phyloP scores from a whole-genome alignment of 2,113 vertebrate species.

The Melospiza melodia region DNA sequence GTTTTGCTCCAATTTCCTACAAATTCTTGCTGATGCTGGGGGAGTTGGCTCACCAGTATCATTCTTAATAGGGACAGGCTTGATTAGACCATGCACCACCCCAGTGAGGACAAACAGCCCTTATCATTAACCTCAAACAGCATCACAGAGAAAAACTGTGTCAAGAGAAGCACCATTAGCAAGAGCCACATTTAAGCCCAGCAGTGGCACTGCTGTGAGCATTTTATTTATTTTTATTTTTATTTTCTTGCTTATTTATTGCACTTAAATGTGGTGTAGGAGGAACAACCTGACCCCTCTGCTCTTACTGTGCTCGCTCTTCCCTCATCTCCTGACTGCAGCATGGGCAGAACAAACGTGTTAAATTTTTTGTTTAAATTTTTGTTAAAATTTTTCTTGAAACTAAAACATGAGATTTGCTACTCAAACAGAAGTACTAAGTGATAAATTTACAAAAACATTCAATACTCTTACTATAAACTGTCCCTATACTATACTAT shows the following conservation, averaged over 20 bases:
- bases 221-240: background rate
- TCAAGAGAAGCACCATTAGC: background rate
- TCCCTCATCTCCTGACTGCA: background rate
- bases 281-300: background rate
- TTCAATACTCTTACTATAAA: background rate
- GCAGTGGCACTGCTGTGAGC: background rate
- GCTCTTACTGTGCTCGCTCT: background rate
- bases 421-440: background rate
- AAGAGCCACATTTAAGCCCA: background rate
- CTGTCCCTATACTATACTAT: too few species aligned
- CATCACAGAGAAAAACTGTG: background rate
- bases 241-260: background rate
- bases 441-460: background rate
- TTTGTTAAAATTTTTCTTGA: background rate
- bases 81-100: background rate
- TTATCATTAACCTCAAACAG: background rate
- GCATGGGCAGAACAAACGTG: background rate
- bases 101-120: background rate
- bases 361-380: too few species aligned
- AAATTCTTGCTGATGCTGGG: fast-evolving
- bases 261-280: fast-evolving
- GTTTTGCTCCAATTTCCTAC: background rate
- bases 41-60: background rate
- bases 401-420: background rate
- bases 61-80: background rate